Evolutionary conservation across 2,113 vertebrate genomes (phyloP), one percentile per base, ranked within the genome.

Genomic region (Corapipo altera): DNA sequence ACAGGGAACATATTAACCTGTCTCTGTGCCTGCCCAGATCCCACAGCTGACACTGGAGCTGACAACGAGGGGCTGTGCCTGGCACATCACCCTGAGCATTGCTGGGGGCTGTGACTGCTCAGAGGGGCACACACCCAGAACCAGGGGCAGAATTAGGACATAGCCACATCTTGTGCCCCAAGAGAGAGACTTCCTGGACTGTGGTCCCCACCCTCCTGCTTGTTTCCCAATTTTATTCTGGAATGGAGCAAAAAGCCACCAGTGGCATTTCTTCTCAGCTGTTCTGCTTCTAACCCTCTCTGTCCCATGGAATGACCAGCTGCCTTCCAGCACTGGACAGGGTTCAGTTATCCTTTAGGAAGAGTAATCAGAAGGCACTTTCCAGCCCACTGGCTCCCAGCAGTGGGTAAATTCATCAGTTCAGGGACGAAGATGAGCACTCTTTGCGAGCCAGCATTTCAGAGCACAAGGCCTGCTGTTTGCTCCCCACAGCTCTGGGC

Each of bases 301-400:
- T 37, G 44, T 28, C 49, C 91, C 55, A n/a, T 3, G 11, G 69
- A 83, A 71, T 2, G 18, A 58, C 30, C 15, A 49, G 66, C 86
- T 92, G 69, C 69, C 88, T 88, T 66, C 76, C 51, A 70, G 83
- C 69, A 51, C 65, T 22, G 58, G 75, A 24, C 33, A 59, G 79
- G 65, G 77, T n/a, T 90, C 62, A 49, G 54, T 71, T 67, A 23
- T 46, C 57, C 57, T 54, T 84, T 55, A 19, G 2, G 86, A 93
- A 85, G 69, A 89, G 80, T 55, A 76, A 95, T 95, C 86, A 86
- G 3, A 52, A 62, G 73, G 76, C 76, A 70, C 95, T 92, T 87
- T n/a, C n/a, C 69, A 83, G 61, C 89, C 88, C 5, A 16, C 65
- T 78, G 84, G 28, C 70, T 96, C 76, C 76, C 93, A 90, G 88